Percentiles rank a stretch among this genome's conserved stretches.
Conservation (phyloP, 2,113 vertebrate species). For the Nothocercus nigrocapillus region DNA sequence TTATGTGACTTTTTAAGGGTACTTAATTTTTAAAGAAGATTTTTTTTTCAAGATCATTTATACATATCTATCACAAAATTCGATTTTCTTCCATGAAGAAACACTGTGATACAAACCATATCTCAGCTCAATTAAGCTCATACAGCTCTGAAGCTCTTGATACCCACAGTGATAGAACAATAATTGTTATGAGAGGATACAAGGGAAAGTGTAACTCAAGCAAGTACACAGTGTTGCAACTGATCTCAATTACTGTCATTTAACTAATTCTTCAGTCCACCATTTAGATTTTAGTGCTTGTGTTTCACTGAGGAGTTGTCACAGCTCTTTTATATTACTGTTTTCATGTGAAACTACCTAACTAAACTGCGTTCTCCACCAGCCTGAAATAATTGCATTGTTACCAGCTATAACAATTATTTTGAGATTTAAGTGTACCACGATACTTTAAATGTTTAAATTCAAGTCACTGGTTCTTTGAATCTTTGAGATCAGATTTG, state of each 20-base stretch:
- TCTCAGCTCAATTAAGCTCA: slow-evolving; percentile 32
- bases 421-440: background rate
- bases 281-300: slow-evolving; percentile 70
- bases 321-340: background rate
- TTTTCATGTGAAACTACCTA: background rate
- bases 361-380: background rate
- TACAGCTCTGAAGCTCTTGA: slow-evolving; percentile 56
- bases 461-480: background rate
- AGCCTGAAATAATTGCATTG: slow-evolving; percentile 50
- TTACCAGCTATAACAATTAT: background rate
- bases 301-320: slow-evolving; percentile 59
- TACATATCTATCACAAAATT: background rate
- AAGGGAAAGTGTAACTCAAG: slow-evolving; percentile 53
- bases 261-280: slow-evolving; percentile 73
- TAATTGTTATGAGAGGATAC: slow-evolving; percentile 69
- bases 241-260: slow-evolving; percentile 75
- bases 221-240: slow-evolving; percentile 45
- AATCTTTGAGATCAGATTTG: background rate
- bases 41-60: slow-evolving; percentile 50
- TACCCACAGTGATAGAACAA: slow-evolving; percentile 53
- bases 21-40: slow-evolving; percentile 29
- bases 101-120: background rate
- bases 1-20: background rate
- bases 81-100: background rate
- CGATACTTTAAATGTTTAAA: background rate